Evolutionary conservation across 2,888 invertebrate genomes (phyloP).

Genomic region (Lithophane leautieri): DNA sequence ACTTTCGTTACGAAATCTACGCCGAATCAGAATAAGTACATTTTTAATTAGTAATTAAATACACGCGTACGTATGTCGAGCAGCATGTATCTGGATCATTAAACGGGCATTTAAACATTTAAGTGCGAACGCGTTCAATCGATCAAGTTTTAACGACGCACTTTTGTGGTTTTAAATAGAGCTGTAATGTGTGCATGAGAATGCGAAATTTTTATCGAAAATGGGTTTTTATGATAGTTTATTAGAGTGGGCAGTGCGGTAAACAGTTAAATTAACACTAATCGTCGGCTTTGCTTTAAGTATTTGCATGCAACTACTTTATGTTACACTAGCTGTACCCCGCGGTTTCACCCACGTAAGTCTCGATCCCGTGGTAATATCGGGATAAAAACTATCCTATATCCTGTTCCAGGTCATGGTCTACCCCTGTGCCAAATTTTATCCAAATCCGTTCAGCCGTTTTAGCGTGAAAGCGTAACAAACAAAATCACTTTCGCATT

Average conservation of each 20-base stretch:
- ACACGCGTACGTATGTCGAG: conserved; percentile 31
- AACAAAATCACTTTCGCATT: no score
- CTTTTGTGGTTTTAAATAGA: conserved; percentile 6
- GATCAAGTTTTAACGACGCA: conserved; percentile 22
- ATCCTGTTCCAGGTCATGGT: no score
- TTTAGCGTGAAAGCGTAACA: no score
- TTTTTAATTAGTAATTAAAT: conserved; percentile 52
- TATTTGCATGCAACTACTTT: neutral
- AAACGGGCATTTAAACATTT: conserved; percentile 15
- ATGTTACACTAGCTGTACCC: no score
- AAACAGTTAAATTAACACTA: conserved; percentile 5
- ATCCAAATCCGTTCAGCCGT: no score
- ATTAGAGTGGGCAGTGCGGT: neutral
- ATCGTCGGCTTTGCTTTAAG: neutral
- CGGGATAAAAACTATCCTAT: no score
- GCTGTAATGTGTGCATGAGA: conserved; percentile 12
- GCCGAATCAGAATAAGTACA: conserved; percentile 39
- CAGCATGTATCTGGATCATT: conserved; percentile 23
- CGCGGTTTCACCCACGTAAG: no score
- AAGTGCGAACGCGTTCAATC: conserved; percentile 24
- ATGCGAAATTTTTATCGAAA: conserved; percentile 16
- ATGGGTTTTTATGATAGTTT: neutral
- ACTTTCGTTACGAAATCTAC: conserved; percentile 68
- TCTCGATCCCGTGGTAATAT: no score
- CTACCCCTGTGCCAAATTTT: no score